Base-by-base conservation (phyloP, 2,113 vertebrate genomes). In the Tonatia bakeri region DNA sequence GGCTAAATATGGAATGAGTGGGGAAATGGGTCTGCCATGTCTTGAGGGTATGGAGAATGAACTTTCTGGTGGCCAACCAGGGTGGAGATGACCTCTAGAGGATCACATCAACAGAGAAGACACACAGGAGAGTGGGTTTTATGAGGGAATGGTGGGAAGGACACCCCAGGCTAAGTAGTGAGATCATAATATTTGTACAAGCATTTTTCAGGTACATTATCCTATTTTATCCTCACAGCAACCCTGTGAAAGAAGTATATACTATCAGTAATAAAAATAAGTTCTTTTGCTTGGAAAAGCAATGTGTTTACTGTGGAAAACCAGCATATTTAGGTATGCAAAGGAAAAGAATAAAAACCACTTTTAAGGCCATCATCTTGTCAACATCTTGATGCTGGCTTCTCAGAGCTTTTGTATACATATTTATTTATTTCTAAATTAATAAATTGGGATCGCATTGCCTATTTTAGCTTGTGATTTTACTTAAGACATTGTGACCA, bases 391-490 rank as follows among this genome's bases (percentile, higher is more conserved):
- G 16, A 82, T 83, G 36, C 17, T 52, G 36, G 50, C 22, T 36
- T 77, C 70, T 95, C 28, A 61, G 77, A n/a, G 70, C 64, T 89
- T 92, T 93, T 59, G 20, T 31, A 43, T 89, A 12, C 38, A 45
- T 59, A 75, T 65, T 40, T 81, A 67, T 91, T 22, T 26, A 86
- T 95, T 82, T 81, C 10, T 92, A 33, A 87, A 64, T 80, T 1
- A 59, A 59, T 83, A 59, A 77, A 73, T 83, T 76, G 11, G 69
- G 40, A 61, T 73, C 76, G 64, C 59, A 31, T 13, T 45, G 38
- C 47, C 59, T 76, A 88, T 59, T 83, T 88, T 83, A 95, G 40
- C 28, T 95, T 95, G 20, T 26, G n/a, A 50, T 75, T 92, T 92
- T 9, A 81, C 33, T 67, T 76, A 69, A 17, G 69, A n/a, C 38